Conservation (phyloP, 2,113 vertebrate species). For the Bos indicus region DNA sequence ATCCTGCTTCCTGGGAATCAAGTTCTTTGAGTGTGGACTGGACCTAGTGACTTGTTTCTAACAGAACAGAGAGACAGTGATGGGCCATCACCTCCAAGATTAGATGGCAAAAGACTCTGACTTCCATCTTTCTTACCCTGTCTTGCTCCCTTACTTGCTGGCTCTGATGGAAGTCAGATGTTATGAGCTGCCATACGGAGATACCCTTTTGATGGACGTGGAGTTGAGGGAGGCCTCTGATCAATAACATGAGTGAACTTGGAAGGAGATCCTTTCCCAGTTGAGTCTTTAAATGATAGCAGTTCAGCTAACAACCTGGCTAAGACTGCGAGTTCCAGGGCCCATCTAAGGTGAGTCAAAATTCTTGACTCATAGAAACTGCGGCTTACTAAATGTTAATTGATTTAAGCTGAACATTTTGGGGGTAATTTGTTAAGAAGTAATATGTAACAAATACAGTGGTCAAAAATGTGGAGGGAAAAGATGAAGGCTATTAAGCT, state of each 20-base stretch:
- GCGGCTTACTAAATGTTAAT: not conserved
- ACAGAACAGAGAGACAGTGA: not conserved
- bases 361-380: not conserved
- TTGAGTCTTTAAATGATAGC: not conserved
- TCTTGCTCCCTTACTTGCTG: not conserved
- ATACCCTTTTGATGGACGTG: not conserved
- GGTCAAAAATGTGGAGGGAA: not conserved
- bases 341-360: not conserved
- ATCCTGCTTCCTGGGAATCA: not conserved
- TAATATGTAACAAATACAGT: not conserved
- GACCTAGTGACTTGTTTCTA: not conserved
- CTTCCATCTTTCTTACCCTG: not conserved
- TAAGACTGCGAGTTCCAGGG: not conserved
- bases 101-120: not conserved
- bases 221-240: not conserved
- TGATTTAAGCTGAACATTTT: not conserved
- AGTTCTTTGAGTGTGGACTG: not conserved
- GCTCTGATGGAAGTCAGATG: not conserved
- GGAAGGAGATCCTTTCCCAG: not conserved
- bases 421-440: not conserved
- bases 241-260: not conserved
- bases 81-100: not conserved
- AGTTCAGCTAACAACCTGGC: not conserved
- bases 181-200: not conserved
- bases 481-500: not conserved